Conservation (phyloP, 2,888 invertebrate genomes). For the Esperia sulphurella region DNA sequence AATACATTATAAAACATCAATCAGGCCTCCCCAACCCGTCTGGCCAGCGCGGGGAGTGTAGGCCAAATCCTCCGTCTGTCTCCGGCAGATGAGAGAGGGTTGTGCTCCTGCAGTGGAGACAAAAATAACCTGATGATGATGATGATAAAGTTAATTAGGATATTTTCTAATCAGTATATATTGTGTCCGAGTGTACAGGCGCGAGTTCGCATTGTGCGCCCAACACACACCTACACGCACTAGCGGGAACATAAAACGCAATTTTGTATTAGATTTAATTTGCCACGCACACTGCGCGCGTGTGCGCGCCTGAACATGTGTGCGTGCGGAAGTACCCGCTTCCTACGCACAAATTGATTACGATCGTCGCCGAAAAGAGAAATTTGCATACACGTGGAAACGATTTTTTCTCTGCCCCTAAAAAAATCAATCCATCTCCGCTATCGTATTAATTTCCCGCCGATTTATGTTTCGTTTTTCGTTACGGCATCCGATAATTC, state of each 20-base stretch:
- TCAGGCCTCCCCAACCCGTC: too few species aligned
- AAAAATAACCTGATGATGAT: too few species aligned
- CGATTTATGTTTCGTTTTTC: constrained; percentile 12
- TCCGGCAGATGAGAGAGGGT: too few species aligned
- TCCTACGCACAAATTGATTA: constrained; percentile 78
- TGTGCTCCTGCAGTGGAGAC: too few species aligned
- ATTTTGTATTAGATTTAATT: constrained; percentile 80
- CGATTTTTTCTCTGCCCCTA: constrained; percentile 31
- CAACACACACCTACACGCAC: constrained; percentile 69
- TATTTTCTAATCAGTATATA: constrained; percentile 35
- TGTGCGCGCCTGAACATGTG: constrained; percentile 39
- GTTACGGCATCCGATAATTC: background rate
- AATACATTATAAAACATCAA: too few species aligned
- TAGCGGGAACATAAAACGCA: constrained; percentile 77
- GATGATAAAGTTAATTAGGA: background rate
- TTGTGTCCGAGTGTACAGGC: constrained; percentile 54
- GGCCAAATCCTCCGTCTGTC: too few species aligned
- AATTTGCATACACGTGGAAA: constrained; percentile 70
- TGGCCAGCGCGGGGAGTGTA: too few species aligned
- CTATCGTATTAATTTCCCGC: constrained; percentile 40
- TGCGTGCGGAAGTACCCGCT: constrained; percentile 39
- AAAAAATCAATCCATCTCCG: constrained; percentile 44
- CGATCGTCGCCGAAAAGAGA: constrained; percentile 71
- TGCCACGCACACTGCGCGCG: constrained; percentile 48
- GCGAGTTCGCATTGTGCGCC: constrained; percentile 68